Base-by-base conservation (phyloP, 2,113 vertebrate species). In the Cygnus atratus region DNA sequence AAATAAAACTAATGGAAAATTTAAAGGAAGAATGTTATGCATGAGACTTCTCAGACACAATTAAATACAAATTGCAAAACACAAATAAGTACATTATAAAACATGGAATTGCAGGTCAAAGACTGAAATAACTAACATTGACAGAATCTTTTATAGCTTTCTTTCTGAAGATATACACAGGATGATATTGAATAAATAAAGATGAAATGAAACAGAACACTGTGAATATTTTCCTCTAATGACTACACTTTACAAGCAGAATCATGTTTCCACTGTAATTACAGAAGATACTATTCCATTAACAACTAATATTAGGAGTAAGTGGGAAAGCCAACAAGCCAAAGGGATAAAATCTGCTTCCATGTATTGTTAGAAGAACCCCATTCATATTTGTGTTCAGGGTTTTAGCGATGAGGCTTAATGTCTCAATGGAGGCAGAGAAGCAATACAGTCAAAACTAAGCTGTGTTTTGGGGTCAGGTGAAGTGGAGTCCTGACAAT, bases 351-450 rank as follows among this genome's bases (percentile, higher is more conserved):
- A 80, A 87, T 88, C 29, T 86, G 54, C 63, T 93, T 79, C 84
- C 71, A 52, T 50, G 17, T 57, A 33, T 46, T 73, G 66, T 86
- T 88, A 75, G 61, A 71, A 83, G 86, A 85, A 73, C 5, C 72
- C 52, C 37, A 87, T 85, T 85, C 78, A 87, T 55, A 93, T 90
- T 6, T 39, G 39, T 77, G 37, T 87, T 91, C 93, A 59, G 62
- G 71, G 22, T 79, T 65, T 83, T 43, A 73, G 85, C 26, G n/a
- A 92, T 73, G 80, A 90, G 91, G 62, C 59, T 95, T 93, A 88
- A 93, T 90, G 91, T 95, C 93, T 94, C 86, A 52, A 66, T 26
- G 75, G 90, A 97, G 88, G 59, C 76, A 90, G 94, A 95, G 97
- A 97, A 92, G 91, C 11, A 31, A 93, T 78, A 94, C 22, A 90